Base-by-base conservation (phyloP, 2,888 invertebrate genomes). In the Spialia ferax region DNA sequence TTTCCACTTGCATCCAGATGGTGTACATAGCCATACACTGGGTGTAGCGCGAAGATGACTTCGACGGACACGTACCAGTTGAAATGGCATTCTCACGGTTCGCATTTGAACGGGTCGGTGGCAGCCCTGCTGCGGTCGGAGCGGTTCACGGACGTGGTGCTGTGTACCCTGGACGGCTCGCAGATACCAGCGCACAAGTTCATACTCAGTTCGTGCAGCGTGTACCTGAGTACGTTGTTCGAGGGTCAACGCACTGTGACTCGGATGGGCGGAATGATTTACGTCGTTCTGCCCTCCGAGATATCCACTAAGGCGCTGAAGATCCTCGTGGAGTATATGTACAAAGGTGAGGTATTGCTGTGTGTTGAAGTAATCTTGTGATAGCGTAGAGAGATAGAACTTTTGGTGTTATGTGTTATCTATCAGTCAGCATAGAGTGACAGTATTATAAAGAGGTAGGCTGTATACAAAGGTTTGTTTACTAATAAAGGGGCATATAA, bases 11-110 rank as follows among this genome's bases (percentile, higher is more conserved):
- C 5, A 11, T 11, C 2, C 73, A 80, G 77, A 78, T 77, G 73
- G 68, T 79, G 74, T 67, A 74, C 73, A 56, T 64, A 70, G 69
- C 0, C n/a, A n/a, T 71, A 68, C 74, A 75, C 76, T 63, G 69
- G 13, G 52, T 20, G 42, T 55, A 35, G 15, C 45, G 52, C 22
- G 15, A 63, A 75, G 75, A 93, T 94, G 90, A 94, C 93, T 76
- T 91, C 94, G 70, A 94, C 95, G 79, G 97, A 97, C 87, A 97
- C 97, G 78, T 97, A 97, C 87, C 97, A 97, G 88, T 94, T 97
- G 63, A 97, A 97, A 94, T 97, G 97, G 97, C 97, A 97, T 88
- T 97, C 97, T 74, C 97, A 97, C 93, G 95, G 96, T 79, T 95
- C 96, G 32, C 97, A 97, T 90, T 94, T 97, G 78, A 97, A 97